Evolutionary conservation across 1,140 invertebrate species (phyloP).

Genomic region (Phenacoccus solenopsis): DNA sequence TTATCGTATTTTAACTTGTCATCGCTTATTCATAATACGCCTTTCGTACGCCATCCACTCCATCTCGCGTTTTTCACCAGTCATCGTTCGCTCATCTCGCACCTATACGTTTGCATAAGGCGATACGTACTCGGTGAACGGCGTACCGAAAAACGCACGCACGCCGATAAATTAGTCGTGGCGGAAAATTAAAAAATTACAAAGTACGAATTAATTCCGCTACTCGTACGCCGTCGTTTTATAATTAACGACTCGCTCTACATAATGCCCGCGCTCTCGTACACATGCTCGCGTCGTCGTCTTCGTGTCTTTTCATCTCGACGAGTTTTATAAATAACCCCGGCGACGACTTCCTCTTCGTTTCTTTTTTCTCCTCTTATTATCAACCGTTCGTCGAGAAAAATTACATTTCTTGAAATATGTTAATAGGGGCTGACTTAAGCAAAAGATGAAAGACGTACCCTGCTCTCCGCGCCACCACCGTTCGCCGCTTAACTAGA

Average conservation of each 20-base stretch:
- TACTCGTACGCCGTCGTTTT: background rate
- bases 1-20: no score
- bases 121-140: no score
- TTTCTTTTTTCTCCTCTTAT: no score
- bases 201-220: background rate
- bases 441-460: background rate
- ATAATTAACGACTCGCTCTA: background rate
- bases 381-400: background rate
- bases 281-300: background rate
- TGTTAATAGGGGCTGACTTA: constrained; percentile 1
- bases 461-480: background rate
- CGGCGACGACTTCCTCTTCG: no score
- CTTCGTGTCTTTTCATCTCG: background rate
- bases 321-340: background rate
- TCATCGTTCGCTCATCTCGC: no score
- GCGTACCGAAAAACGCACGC: no score
- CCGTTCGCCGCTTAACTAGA: background rate
- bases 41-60: no score
- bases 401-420: constrained; percentile 3
- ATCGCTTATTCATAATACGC: no score
- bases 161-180: no score
- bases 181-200: background rate
- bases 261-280: background rate
- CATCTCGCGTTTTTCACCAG: no score
- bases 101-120: no score